phyloP scores from a whole-genome alignment of 92 coral and sea anemone genomes.

The Metridium senile region DNA sequence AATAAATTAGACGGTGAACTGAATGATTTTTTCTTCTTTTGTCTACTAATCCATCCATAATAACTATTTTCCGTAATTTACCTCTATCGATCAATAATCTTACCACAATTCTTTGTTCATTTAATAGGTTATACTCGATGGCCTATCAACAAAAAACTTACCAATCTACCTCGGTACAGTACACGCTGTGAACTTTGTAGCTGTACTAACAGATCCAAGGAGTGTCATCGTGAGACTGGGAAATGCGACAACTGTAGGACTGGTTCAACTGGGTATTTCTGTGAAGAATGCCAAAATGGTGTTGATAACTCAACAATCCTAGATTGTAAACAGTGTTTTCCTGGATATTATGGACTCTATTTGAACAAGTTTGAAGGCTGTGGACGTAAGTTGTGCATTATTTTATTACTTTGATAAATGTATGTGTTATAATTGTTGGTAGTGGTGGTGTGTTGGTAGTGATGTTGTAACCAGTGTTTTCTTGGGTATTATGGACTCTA shows the following conservation, averaged over 20 bases:
- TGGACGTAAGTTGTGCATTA: conserved; percentile 45
- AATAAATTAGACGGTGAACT: too few species aligned
- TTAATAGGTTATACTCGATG: conserved; percentile 16
- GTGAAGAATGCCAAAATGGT: conserved; percentile 75
- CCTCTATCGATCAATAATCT: too few species aligned
- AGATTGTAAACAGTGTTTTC: conserved; percentile 78
- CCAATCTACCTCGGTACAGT: not conserved
- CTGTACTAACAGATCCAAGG: conserved; percentile 75
- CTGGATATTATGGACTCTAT: conserved; percentile 68
- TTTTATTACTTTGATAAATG: too few species aligned
- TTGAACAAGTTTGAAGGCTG: conserved; percentile 71
- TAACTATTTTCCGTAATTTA: not conserved
- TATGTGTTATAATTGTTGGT: too few species aligned
- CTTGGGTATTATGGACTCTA: conserved; percentile 72
- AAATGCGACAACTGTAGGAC: conserved; percentile 80
- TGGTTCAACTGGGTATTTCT: conserved; percentile 78
- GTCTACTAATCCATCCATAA: too few species aligned
- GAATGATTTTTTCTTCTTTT: too few species aligned
- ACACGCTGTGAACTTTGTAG: conserved; percentile 63
- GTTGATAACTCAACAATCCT: conserved; percentile 80
- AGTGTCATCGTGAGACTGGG: conserved; percentile 82
- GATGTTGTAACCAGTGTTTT: conserved; percentile 72
- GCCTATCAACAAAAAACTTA: not conserved
- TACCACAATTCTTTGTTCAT: not conserved
- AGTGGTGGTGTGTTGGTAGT: too few species aligned